Percentiles rank a stretch among this genome's conserved stretches.
These are phyloP conservation scores for Drosophila mojavensis DNA, from an alignment of 1,140 invertebrate genomes.

Conservation along the genomic window DNA sequence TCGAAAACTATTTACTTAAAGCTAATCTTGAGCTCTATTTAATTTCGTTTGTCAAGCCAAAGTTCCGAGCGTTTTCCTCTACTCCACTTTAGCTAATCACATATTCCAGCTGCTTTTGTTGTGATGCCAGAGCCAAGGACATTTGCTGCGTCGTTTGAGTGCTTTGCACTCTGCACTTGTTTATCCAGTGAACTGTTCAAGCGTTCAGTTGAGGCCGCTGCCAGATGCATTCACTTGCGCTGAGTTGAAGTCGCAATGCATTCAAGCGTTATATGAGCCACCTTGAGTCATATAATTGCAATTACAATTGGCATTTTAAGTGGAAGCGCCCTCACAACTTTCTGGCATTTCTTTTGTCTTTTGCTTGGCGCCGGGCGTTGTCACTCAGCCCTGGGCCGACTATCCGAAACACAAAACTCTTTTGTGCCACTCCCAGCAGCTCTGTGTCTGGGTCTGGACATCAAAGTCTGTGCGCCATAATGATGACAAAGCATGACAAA, in stretches of 20 bases:
- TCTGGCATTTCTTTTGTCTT: slow-evolving; percentile 60
- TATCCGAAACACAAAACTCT: slow-evolving; percentile 10
- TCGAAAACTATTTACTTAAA: slow-evolving; percentile 44
- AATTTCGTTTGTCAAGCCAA: not conserved
- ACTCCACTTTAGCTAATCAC: not conserved
- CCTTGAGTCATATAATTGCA: slow-evolving; percentile 53
- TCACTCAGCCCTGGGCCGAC: slow-evolving; percentile 47
- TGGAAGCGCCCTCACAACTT: slow-evolving; percentile 30
- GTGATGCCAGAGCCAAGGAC: slow-evolving; percentile 54
- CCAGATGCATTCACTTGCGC: slow-evolving; percentile 63
- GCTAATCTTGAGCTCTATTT: not conserved
- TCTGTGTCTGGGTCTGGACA: slow-evolving; percentile 9
- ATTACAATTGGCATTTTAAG: slow-evolving; percentile 60
- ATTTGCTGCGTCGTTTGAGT: slow-evolving; percentile 8
- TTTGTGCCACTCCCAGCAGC: slow-evolving; percentile 14
- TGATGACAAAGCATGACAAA: slow-evolving; percentile 19
- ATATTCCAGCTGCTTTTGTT: not conserved
- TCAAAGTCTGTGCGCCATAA: slow-evolving; percentile 17
- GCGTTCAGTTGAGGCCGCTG: slow-evolving; percentile 10
- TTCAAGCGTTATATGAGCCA: slow-evolving; percentile 48
- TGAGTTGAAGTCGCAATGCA: slow-evolving; percentile 68
- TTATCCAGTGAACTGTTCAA: slow-evolving; percentile 68
- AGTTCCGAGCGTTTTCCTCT: too few species aligned
- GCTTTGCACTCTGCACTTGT: slow-evolving; percentile 51
- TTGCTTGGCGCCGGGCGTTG: slow-evolving; percentile 22